phyloP scores from a whole-genome alignment of 1,140 invertebrate species.

The Atopsyche davidsoni region DNA sequence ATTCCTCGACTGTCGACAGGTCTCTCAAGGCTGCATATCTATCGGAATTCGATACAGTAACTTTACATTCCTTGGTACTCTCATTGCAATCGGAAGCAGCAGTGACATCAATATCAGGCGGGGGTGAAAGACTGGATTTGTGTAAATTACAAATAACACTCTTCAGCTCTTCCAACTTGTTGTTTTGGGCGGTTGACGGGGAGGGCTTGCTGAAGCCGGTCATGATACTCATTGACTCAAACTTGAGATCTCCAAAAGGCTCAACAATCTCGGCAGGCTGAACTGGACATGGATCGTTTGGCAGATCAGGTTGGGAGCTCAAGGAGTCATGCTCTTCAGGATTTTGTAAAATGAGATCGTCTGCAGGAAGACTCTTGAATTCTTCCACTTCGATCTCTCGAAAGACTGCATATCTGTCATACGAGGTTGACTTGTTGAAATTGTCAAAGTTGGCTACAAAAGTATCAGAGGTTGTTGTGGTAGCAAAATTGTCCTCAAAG shows the following conservation, averaged over 20 bases:
- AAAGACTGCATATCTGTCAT: constrained; percentile 78
- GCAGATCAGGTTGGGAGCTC: constrained; percentile 27
- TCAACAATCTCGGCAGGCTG: constrained; percentile 29
- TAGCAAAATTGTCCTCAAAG: constrained; percentile 54
- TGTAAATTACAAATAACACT: constrained; percentile 47
- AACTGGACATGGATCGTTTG: constrained; percentile 20
- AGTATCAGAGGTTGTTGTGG: constrained; percentile 33
- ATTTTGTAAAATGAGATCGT: constrained; percentile 38
- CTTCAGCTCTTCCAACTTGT: constrained; percentile 48
- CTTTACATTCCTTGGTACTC: not conserved
- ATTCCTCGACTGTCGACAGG: constrained; percentile 57
- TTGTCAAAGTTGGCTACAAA: constrained; percentile 60
- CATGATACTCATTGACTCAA: constrained; percentile 46
- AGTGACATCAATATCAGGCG: constrained; percentile 26
- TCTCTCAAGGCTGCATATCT: constrained; percentile 65
- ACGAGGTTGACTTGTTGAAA: constrained; percentile 43
- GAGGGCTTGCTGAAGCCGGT: constrained; percentile 36
- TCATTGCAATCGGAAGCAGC: constrained; percentile 33
- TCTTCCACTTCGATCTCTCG: constrained; percentile 73
- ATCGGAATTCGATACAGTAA: constrained; percentile 38
- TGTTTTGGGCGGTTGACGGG: constrained; percentile 12
- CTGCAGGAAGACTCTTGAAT: constrained; percentile 49
- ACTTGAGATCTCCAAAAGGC: constrained; percentile 40
- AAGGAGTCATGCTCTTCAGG: constrained; percentile 29
- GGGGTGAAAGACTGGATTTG: constrained; percentile 41